Evolutionary conservation across 2,113 vertebrate genomes (phyloP).

Genomic region (Gobio gobio): DNA sequence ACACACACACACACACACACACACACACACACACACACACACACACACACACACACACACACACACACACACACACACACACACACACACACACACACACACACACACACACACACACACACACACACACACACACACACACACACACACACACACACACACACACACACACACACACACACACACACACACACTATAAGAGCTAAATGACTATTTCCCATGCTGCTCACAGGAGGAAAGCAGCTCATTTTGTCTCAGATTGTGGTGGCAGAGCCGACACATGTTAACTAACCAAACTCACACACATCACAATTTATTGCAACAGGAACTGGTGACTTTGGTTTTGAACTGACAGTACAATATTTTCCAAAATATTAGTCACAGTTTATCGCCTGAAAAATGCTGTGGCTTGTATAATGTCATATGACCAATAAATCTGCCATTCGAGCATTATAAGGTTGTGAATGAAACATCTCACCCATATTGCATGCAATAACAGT

Average conservation of each 20-base stretch:
- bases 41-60: constrained; percentile 29
- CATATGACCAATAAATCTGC: too few relatives aligned
- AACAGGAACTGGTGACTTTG: not conserved
- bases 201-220: constrained; percentile 30
- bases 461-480: too few relatives aligned
- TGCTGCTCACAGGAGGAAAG: constrained; percentile 23
- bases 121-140: constrained; percentile 30
- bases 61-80: constrained; percentile 29
- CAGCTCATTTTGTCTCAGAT: not conserved
- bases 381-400: not conserved
- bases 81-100: constrained; percentile 26
- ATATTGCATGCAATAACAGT: too few relatives aligned
- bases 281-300: not conserved
- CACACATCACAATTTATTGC: not conserved
- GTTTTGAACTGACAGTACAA: not conserved
- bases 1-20: constrained; percentile 25
- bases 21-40: constrained; percentile 26
- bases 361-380: too few relatives aligned
- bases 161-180: constrained; percentile 28
- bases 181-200: constrained; percentile 2
- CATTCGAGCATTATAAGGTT: too few relatives aligned
- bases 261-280: not conserved
- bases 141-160: constrained; percentile 29
- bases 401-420: not conserved
- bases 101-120: constrained; percentile 29